Percentiles rank a stretch among this genome's conserved stretches.
Evolutionary conservation across 2,888 invertebrate genomes (phyloP).

Genomic region (Eupithecia subfuscata): DNA sequence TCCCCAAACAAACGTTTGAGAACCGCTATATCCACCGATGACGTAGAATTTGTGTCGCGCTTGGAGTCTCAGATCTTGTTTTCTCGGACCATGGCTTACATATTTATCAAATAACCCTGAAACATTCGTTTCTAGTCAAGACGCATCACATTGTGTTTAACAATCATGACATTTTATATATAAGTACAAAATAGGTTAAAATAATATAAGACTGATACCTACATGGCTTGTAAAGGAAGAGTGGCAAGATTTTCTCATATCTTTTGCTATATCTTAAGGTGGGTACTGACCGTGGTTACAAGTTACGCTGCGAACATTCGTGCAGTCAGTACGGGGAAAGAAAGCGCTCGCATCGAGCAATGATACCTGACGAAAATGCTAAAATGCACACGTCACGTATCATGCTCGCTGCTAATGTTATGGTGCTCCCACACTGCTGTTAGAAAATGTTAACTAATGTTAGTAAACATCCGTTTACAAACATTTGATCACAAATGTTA

Average conservation of each 20-base stretch:
- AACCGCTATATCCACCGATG: no score
- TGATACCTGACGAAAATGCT: no score
- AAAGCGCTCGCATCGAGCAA: no score
- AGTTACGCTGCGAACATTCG: background rate
- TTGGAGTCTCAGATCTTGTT: no score
- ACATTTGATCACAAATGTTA: no score
- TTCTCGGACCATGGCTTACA: background rate
- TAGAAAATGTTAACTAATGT: no score
- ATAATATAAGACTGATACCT: conserved; percentile 1
- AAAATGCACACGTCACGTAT: no score
- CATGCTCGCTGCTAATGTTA: background rate
- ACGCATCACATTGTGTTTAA: background rate
- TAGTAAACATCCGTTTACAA: no score
- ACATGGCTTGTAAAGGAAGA: background rate
- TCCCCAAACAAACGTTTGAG: no score
- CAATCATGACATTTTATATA: conserved; percentile 6
- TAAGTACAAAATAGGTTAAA: background rate
- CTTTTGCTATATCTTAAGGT: background rate
- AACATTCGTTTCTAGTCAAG: background rate
- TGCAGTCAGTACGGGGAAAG: background rate
- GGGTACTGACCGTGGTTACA: background rate
- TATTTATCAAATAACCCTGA: background rate
- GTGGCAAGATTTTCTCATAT: background rate
- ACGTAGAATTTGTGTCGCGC: no score
- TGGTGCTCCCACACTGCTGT: no score